Base-by-base conservation (phyloP, 2,888 invertebrate species). In the Drosophila antonietae region DNA sequence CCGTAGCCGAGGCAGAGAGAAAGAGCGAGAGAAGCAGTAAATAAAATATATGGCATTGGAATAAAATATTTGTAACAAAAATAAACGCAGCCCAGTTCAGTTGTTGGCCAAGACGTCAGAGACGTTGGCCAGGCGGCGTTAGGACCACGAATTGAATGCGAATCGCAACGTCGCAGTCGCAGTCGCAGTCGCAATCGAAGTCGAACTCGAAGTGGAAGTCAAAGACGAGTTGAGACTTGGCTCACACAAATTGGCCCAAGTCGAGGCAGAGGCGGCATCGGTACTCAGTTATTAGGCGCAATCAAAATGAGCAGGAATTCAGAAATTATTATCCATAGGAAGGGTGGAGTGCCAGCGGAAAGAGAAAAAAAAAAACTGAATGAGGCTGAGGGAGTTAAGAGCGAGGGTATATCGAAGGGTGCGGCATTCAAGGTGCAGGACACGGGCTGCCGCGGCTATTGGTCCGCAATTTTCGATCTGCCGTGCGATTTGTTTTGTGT, bases 11-110 rank as follows among this genome's bases (percentile, higher is more conserved):
- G 14, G 12, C 18, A 64, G 15, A 23, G 64, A 37, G 39, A 14
- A 33, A 28, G 64, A 51, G 49, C n/a, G 33, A 23, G 39, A 43
- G 51, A 10, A 62, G 46, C 70, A 80, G 72, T 68, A 85, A 90
- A 90, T 89, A 88, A 88, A 89, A 89, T 89, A 89, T 89, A 89
- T 90, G 90, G 86, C 88, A 88, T 82, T 87, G 83, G 88, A 89
- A 89, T 89, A 88, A 88, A 88, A 89, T 89, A 88, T 88, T 89
- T 88, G 90, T 88, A 84, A 85, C 90, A 90, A 88, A 81, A 90
- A 90, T 90, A 90, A 88, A 90, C 80, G 73, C 78, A 72, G 51
- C 49, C 33, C 33, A 51, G 51, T 15, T 37, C 52, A 9, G 52
- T 33, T 62, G 60, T 52, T 67, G 61, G 62, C 76, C 55, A 68